Evolutionary conservation across 2,113 vertebrate genomes (phyloP).

Genomic region (Odontophorus gujanensis): DNA sequence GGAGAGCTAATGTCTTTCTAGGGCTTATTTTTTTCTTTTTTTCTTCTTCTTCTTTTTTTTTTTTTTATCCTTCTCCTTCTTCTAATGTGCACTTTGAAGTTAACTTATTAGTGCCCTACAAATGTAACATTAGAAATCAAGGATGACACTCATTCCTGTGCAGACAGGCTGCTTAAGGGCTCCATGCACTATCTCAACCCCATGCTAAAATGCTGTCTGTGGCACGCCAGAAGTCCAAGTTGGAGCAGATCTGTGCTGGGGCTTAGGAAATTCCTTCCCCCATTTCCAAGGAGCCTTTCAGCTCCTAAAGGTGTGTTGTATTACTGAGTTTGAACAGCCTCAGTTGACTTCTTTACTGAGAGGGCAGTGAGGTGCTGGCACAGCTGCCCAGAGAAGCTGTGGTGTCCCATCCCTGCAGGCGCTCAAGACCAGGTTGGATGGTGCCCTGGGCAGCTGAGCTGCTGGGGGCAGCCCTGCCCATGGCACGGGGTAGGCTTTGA

Average conservation of each 20-base stretch:
- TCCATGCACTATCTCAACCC: background rate
- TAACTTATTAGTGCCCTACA: conserved; percentile 35
- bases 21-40: background rate
- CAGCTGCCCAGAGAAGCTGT: background rate
- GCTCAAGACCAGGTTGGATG: background rate
- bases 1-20: conserved; percentile 27
- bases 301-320: background rate
- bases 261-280: background rate
- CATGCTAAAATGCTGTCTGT: accelerated
- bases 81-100: conserved; percentile 28
- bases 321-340: background rate
- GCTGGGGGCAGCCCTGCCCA: background rate
- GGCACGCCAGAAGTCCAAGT: accelerated
- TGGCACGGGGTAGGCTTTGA: background rate
- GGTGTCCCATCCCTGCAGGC: background rate
- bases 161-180: background rate
- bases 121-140: background rate
- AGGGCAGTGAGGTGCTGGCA: background rate
- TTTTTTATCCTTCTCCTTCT: background rate
- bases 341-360: background rate
- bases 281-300: background rate
- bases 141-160: background rate
- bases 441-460: background rate
- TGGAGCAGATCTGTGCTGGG: background rate
- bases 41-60: background rate